Evolutionary conservation across 2,113 vertebrate species (phyloP), one percentile per base, ranked within the genome.

Genomic region (Ovis aries): DNA sequence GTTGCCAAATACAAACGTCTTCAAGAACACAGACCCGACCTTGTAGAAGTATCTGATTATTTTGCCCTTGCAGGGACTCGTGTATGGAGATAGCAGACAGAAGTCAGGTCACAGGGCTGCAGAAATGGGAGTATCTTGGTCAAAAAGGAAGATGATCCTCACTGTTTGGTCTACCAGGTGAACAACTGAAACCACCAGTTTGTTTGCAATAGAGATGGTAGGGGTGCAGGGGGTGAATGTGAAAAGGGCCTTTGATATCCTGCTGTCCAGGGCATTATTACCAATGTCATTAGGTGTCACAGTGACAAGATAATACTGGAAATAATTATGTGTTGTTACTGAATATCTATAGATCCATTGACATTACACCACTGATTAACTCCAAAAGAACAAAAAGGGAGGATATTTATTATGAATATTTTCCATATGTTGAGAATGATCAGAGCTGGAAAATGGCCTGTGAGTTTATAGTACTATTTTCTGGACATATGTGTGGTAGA

Each of bases 1-100:
- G 15, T 7, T 64, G 62, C 14, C 62, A 64, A 17, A 64, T n/a
- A 64, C 62, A 64, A n/a, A 64, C 7, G 31, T 64, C 62, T 64
- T 7, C 62, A 64, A 64, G 15, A n/a, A 33, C 15, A 15, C 62
- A 67, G 62, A n/a, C 33, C 31, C 0, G 0, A 16, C 7, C 15
- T 67, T n/a, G 33, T 67, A n/a, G 15, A 67, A 67, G 15, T n/a
- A 67, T 67, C 33, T n/a, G 62, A n/a, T n/a, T 67, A 67, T n/a
- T 67, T 67, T 67, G 62, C 15, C 62, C 62, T 67, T 67, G 62
- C 62, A 67, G 0, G 7, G 3, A 67, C 15, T 16, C 16, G 0
- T 17, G 15, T n/a, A 67, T n/a, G 16, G 62, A n/a, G 15, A 67
- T 17, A n/a, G 33, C 62, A 67, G 33, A 16, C 62, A 19, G 62